Conservation (phyloP, 2,888 invertebrate species). For the Lasiommata megera region DNA sequence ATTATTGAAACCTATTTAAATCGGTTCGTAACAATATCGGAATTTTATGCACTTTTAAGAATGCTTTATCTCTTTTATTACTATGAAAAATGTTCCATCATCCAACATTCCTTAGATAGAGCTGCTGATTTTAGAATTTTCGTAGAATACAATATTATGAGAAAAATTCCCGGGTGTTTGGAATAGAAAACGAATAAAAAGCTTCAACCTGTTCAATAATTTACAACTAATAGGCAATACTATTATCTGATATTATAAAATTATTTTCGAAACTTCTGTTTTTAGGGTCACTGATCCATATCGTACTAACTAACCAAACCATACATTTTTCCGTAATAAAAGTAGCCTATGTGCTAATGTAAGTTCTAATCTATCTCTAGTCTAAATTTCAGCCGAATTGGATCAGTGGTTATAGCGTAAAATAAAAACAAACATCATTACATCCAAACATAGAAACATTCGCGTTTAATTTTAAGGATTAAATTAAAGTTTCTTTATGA, state of each 20-base stretch:
- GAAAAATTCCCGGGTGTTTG: not conserved
- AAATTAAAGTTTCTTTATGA: too few species aligned
- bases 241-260: not conserved
- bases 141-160: conserved; percentile 7
- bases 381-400: too few species aligned
- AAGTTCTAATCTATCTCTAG: too few species aligned
- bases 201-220: not conserved
- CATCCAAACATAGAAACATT: too few species aligned
- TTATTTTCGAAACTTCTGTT: not conserved
- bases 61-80: conserved; percentile 59
- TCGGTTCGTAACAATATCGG: not conserved
- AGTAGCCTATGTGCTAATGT: too few species aligned
- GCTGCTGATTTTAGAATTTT: conserved; percentile 29
- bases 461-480: too few species aligned
- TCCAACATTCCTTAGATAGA: conserved; percentile 45
- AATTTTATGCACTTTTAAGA: not conserved
- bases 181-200: conserved; percentile 33
- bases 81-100: conserved; percentile 54
- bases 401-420: too few species aligned
- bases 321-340: too few species aligned
- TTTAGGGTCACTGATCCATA: not conserved
- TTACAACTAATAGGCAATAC: not conserved
- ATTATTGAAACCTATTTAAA: too few species aligned
- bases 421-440: too few species aligned
- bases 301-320: too few species aligned